Evolutionary conservation across 1,140 invertebrate genomes (phyloP).

Genomic region (Neodiprion pinetum): DNA sequence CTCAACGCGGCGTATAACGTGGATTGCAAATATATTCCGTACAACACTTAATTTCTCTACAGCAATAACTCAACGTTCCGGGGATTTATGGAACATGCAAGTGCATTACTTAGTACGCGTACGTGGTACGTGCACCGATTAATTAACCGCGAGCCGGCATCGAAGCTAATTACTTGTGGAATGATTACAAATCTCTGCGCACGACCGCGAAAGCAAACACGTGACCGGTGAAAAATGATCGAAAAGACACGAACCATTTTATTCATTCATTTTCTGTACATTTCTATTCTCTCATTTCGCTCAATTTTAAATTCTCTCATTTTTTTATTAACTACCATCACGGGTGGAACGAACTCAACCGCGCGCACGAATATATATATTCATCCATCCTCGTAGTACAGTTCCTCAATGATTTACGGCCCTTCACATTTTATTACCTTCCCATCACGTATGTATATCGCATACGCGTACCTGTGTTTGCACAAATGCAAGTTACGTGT

Average conservation of each 20-base stretch:
- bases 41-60: too few species aligned
- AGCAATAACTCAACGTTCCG: neutral
- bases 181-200: conserved; percentile 10
- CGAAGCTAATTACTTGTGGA: conserved; percentile 6
- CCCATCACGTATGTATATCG: too few species aligned
- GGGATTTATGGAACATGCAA: conserved; percentile 1
- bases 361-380: neutral
- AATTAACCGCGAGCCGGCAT: neutral
- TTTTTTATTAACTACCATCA: conserved; percentile 9
- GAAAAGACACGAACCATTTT: neutral
- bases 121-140: conserved; percentile 4
- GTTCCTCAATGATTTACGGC: neutral
- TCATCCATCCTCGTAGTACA: too few species aligned
- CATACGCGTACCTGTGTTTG: neutral
- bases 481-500: neutral
- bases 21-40: too few species aligned
- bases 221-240: neutral
- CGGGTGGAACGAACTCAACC: neutral
- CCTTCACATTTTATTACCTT: neutral
- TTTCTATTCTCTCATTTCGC: too few species aligned
- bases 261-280: neutral
- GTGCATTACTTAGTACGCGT: neutral
- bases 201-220: neutral
- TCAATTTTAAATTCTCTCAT: neutral
- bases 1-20: too few species aligned